Conservation (phyloP, 2,888 invertebrate genomes). For the Cryptus viduatorius region DNA sequence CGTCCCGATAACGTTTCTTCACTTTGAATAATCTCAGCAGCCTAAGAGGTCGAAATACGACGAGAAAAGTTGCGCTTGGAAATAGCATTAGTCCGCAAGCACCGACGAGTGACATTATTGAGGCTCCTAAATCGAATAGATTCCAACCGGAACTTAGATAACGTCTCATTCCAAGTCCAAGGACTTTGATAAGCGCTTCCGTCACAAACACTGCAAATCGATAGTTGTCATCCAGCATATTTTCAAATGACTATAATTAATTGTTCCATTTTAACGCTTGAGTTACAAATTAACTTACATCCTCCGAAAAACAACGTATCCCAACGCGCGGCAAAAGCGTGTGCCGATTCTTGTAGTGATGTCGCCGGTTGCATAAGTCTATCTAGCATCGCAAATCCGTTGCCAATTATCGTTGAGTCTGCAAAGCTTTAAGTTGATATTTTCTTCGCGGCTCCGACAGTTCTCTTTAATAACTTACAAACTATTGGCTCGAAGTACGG, state of each 20-base stretch:
- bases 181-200: constrained; percentile 91
- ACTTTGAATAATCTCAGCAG: constrained; percentile 91
- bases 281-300: constrained; percentile 85
- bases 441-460: background rate
- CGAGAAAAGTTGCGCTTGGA: constrained; percentile 90
- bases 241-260: background rate
- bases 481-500: constrained; percentile 91
- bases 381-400: constrained; percentile 91
- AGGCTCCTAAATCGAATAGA: constrained; percentile 91
- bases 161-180: constrained; percentile 90
- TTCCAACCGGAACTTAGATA: constrained; percentile 95
- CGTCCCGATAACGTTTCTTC: constrained; percentile 93
- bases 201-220: constrained; percentile 89
- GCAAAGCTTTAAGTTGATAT: constrained; percentile 61
- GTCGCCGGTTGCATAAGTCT: constrained; percentile 89
- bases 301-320: constrained; percentile 91
- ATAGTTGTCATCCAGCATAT: background rate
- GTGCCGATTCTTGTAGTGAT: constrained; percentile 87
- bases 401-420: constrained; percentile 91
- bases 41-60: constrained; percentile 90
- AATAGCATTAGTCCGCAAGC: constrained; percentile 89
- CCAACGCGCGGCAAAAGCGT: constrained; percentile 90
- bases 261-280: background rate
- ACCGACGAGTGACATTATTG: constrained; percentile 89
- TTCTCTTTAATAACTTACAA: constrained; percentile 86